Base-by-base conservation (phyloP, 1,140 invertebrate genomes). In the Cydia splendana region DNA sequence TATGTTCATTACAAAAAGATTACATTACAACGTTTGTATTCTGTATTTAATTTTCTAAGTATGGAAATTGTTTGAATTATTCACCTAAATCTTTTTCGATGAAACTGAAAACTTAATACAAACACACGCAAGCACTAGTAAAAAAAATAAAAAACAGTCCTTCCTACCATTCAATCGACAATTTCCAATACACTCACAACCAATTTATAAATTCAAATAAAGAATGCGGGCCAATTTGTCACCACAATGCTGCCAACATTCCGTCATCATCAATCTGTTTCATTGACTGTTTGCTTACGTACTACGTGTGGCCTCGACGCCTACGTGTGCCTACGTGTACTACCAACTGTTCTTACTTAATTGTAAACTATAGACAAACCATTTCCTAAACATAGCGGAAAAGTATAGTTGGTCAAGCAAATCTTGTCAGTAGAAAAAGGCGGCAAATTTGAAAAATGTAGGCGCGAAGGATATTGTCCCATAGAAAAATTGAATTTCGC, bases 241-340 rank as follows among this genome's bases (percentile, higher is more conserved):
- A 38, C 30, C 65, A 71, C 67, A 71, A 71, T 38, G 67, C 67
- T 71, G 67, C 67, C 67, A 71, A 76, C 79, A 80, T 78, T 76
- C 78, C 75, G 75, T 67, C 48, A 71, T 20, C 48, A 62, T 45
- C 75, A 81, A 82, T 83, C 82, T 81, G 81, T 83, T 86, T 82
- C 84, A 86, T 86, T 84, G 83, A 83, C 83, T 83, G 85, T 85
- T 86, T 82, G 81, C 76, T 77, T 53, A 69, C 76, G 76, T 79
- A 80, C 51, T n/a, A 53, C 78, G 79, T 78, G 82, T 77, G 83
- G 76, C 84, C 83, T 84, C 83, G 79, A 45, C 81, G 45, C 84
- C 84, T 74, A 83, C 83, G 65, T 81, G 74, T 81, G 80, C 74
- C 62, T 73, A 78, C 75, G 20, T 18, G 18, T 62, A 20, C 20